A percentile compares a stretch with the other conserved stretches of the same genome.
These are phyloP conservation scores for Anarsia innoxiella DNA, from an alignment of 2,888 invertebrate species.

Conservation along the genomic window DNA sequence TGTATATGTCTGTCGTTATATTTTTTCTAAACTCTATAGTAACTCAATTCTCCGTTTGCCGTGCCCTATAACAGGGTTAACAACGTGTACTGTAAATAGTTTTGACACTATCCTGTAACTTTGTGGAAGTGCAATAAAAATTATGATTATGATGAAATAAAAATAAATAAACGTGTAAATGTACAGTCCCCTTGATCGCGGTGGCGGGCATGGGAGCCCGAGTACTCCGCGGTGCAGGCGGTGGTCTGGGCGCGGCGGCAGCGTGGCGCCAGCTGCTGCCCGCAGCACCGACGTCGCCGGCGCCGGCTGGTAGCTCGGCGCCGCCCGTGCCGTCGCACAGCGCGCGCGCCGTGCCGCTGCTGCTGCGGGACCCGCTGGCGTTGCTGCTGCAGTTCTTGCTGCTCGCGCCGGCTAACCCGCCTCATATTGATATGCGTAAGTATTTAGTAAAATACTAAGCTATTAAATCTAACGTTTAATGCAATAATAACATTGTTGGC, in stretches of 20 bases:
- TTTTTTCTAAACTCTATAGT: too few species aligned
- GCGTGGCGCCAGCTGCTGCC: conserved; percentile 36
- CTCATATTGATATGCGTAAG: conserved; percentile 83
- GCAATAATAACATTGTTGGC: too few species aligned
- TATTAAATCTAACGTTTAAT: neutral
- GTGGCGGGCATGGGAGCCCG: conserved; percentile 91
- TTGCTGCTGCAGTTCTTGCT: conserved; percentile 91
- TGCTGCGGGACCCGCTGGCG: conserved; percentile 90
- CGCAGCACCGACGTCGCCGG: conserved; percentile 20
- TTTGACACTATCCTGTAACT: too few species aligned
- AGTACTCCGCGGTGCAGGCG: conserved; percentile 67
- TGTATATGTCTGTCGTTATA: too few species aligned
- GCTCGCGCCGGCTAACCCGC: conserved; percentile 86
- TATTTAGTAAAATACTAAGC: conserved; percentile 20
- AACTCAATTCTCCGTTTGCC: too few species aligned
- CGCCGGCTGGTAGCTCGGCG: conserved; percentile 30
- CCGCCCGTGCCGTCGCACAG: conserved; percentile 23
- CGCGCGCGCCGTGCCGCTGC: conserved; percentile 79
- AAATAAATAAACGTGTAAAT: too few species aligned
- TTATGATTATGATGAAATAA: too few species aligned
- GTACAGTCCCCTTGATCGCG: conserved; percentile 91
- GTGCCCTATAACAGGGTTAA: too few species aligned
- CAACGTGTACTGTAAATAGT: too few species aligned
- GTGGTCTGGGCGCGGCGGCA: conserved; percentile 34
- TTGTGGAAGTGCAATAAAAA: too few species aligned